A percentile compares a stretch with the other conserved stretches of the same genome.
Conservation (phyloP, 2,888 invertebrate species). For the Caenorhabditis japonica region DNA sequence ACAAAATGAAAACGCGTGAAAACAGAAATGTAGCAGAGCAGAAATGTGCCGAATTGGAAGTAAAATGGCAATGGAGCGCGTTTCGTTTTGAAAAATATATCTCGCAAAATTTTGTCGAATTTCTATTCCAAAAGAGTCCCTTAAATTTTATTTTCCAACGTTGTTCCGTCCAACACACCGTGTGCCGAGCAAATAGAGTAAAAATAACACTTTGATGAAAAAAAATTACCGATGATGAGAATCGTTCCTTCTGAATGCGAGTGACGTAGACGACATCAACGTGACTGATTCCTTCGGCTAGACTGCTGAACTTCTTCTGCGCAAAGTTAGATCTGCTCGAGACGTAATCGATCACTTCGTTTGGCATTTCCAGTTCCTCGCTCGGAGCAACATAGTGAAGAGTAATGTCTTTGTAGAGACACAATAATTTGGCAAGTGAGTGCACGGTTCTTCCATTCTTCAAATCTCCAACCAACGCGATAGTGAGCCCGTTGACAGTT, state of each 20-base stretch:
- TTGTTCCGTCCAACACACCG: too few species aligned
- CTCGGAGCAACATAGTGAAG: conserved; percentile 90
- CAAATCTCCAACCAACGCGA: conserved; percentile 97
- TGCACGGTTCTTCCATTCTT: conserved; percentile 98
- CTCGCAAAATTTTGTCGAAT: too few species aligned
- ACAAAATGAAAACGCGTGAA: too few species aligned
- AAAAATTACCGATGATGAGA: conserved; percentile 8
- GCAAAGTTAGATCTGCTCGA: conserved; percentile 84
- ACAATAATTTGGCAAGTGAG: conserved; percentile 92
- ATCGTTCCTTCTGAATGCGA: conserved; percentile 87
- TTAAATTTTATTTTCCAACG: too few species aligned
- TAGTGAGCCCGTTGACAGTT: conserved; percentile 95
- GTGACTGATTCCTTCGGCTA: conserved; percentile 90
- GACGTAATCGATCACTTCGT: conserved; percentile 87
- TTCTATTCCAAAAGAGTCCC: too few species aligned
- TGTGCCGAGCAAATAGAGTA: too few species aligned
- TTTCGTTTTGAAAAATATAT: too few species aligned
- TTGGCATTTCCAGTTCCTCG: conserved; percentile 89
- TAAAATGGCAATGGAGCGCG: too few species aligned
- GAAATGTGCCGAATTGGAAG: too few species aligned
- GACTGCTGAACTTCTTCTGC: conserved; percentile 79
- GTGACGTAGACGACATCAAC: conserved; percentile 99
- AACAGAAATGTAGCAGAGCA: too few species aligned
- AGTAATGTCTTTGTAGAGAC: conserved; percentile 88
- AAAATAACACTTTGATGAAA: background rate